Evolutionary conservation across 2,113 vertebrate species (phyloP), one percentile per base, ranked within the genome.

Genomic region (Lagenorhynchus albirostris): DNA sequence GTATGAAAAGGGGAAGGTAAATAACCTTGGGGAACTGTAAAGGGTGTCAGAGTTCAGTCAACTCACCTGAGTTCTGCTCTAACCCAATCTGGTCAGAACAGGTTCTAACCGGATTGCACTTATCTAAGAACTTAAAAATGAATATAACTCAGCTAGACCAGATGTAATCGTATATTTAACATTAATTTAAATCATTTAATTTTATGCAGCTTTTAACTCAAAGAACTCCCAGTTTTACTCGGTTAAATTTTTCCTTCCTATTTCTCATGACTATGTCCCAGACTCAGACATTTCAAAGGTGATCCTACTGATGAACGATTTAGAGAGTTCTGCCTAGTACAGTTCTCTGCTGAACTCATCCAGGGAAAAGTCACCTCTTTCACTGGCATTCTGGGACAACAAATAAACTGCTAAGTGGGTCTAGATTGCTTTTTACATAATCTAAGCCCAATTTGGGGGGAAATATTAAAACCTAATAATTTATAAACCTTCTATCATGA

Each of bases 391-490:
- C 36, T 90, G 12, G 65, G 31, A 80, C 25, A n/a, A 80, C 7
- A 93, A 67, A 95, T 67, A 58, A 94, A 73, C 65, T 80, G 74
- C 14, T 53, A 95, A 93, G 77, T 79, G 58, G 15, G 6, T 68
- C 58, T 31, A 50, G 26, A 89, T 17, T 68, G 36, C 44, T 96
- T 41, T 41, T 70, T 25, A 77, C 25, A 80, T 50, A 65, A 87
- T 6, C 23, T 62, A 89, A 85, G 58, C 14, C 47, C 55, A 68
- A 79, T 53, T 91, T 93, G 8, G 14, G 20, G 23, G 4, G 12
- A 14, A 65, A 77, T 80, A 81, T 36, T 84, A 94, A 90, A 91
- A 89, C 41, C 68, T 70, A 94, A 44, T 82, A 82, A 95, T 71
- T 91, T 94, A 84, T 62, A 90, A 93, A 60, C 44, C 91, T 71